Evolutionary conservation across 2,888 invertebrate genomes (phyloP), one percentile per base, ranked within the genome.

Genomic region (Drosophila nr. perissopoda): DNA sequence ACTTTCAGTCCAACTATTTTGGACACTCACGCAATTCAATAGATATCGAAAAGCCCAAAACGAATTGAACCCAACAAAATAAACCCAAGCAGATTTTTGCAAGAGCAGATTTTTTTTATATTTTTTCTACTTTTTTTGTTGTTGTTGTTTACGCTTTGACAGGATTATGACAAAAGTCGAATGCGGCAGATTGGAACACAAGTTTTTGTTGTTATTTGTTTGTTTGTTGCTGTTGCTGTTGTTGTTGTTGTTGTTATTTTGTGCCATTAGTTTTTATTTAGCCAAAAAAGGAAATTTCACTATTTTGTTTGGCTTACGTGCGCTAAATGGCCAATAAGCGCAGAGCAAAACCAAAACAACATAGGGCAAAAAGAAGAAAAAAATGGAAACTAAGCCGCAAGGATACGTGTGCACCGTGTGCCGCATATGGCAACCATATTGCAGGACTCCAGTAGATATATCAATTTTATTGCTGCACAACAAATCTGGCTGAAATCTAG

Each of bases 281-380:
- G 42, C 40, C 29, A 10, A 16, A 42, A 54, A 46, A 52, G 25
- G 18, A 81, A 81, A 81, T 87, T 74, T 66, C 77, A 85, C 81
- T 81, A 85, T 86, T 89, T 88, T 81, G 54, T 74, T 84, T 63
- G 76, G 84, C 81, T 86, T 81, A 90, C 90, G 88, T 89, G 80
- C 77, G 83, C 88, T 83, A 91, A 90, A 90, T 90, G 88, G 89
- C 71, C 91, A 90, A 88, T 91, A 91, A 90, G 91, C 82, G 75
- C 49, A 60, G 16, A 46, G 52, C 40, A 42, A 52, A 70, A 68
- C 49, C n/a, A 58, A 10, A 36, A 34, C n/a, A 42, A 46, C 57
- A 48, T 1, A 40, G 10, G 8, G 11, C n/a, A 36, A 25, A 40
- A 58, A 63, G 48, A 54, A 58, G 75, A 62, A 10, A 38, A 64